A percentile compares a stretch with the other conserved stretches of the same genome.
Conservation (phyloP, 2,797 vertebrate genomes). For the Loriculus beryllinus region DNA sequence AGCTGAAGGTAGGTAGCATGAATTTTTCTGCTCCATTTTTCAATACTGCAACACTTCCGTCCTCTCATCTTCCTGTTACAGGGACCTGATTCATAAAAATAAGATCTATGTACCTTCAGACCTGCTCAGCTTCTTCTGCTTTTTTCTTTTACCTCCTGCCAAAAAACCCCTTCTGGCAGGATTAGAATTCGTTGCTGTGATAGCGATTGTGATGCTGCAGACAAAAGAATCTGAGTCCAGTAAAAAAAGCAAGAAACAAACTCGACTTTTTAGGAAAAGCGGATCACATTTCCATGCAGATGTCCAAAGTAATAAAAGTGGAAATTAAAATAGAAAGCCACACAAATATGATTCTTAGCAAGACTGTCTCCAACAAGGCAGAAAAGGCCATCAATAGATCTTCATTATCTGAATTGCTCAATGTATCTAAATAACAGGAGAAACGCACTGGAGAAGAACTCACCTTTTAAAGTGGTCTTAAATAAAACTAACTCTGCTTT, state of each 20-base stretch:
- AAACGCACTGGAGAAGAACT: conserved; percentile 45
- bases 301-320: conserved; percentile 30
- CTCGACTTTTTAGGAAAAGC: conserved; percentile 27
- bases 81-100: conserved; percentile 30
- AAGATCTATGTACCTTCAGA: conserved; percentile 29
- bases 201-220: conserved; percentile 3
- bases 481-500: conserved; percentile 12
- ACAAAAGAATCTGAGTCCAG: conserved; percentile 20
- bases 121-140: conserved; percentile 18
- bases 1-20: not conserved
- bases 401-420: conserved; percentile 60
- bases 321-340: conserved; percentile 48
- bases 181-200: conserved; percentile 19
- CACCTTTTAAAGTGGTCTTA: conserved; percentile 13
- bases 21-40: not conserved
- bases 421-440: conserved; percentile 50
- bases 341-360: conserved; percentile 51
- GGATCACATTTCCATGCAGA: not conserved
- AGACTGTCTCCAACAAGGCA: conserved; percentile 51
- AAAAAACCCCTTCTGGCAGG: conserved; percentile 39
- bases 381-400: conserved; percentile 55
- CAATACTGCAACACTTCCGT: not conserved
- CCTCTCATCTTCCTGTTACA: not conserved
- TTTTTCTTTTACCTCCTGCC: conserved; percentile 36
- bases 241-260: not conserved